Base-by-base conservation (phyloP, 2,888 invertebrate genomes). In the Agonopterix heracliana region DNA sequence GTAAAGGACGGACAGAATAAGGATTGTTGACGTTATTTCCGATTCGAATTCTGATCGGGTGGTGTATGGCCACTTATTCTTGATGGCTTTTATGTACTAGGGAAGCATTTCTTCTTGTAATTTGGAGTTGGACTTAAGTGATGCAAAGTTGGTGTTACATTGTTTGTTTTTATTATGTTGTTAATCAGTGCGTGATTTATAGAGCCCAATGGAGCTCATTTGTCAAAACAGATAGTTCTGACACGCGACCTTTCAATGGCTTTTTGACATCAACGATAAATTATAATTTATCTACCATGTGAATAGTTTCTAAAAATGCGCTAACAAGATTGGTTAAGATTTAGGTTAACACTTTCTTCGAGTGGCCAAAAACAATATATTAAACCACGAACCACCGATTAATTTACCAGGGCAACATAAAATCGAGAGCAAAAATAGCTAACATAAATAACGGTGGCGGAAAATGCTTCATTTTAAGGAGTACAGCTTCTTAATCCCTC, bases 381-480 rank as follows among this genome's bases (percentile, higher is more conserved):
- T 38, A 17, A 41, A 48, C 35, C 17, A 41, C 46, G 40, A 17
- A 45, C 36, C 46, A 45, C 17, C 50, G 43, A 66, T 67, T 66
- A 64, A 71, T 69, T 57, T 64, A 66, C 59, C 61, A 57, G 57
- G 51, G 61, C 49, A 57, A 54, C 64, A 69, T 72, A 64, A 70
- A 62, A 58, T 57, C 51, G 56, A 59, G 59, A 61, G 58, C 69
- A 72, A 71, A 71, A 74, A 72, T 74, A 66, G 66, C 59, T 44
- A 56, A 57, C 58, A 75, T 76, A 74, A 75, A 80, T 78, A 66
- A 75, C 63, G 57, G 60, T 59, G 64, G 66, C 66, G 62, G 68
- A 69, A 77, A 81, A 78, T 78, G 74, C 71, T 74, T 79, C 74
- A 81, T 81, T 83, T 80, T 73, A 81, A 81, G 81, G 71, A 73